Evolutionary conservation across 1,140 invertebrate genomes (phyloP), one percentile per base, ranked within the genome.

Genomic region (Amyelois transitella): DNA sequence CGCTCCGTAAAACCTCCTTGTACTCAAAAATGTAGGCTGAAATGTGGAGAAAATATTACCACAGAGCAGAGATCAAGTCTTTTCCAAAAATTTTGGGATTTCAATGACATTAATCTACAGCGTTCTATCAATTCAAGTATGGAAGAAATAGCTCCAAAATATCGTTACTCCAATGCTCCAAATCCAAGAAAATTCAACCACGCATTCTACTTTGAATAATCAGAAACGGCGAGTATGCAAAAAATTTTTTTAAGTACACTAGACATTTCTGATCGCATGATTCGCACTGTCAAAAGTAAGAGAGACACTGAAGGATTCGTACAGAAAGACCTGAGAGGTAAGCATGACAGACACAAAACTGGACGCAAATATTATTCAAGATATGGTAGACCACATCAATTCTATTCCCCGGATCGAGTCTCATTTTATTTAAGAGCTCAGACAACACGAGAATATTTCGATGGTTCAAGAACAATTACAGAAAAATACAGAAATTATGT

Each of bases 371-470:
- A 18, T 55, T 17, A 20, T 44, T 5, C 10, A 5, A 1, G 43
- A 55, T 43, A 56, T 71, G 51, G 56, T 66, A 17, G 45, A 58
- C 18, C 61, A 68, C 54, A 81, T 80, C 17, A 43, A 74, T 21
- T 24, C 62, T 8, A 77, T 81, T 43, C 72, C 79, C 7, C 63
- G 65, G 25, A 64, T 72, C 12, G 72, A 73, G 20, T 79, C 69
- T 7, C 79, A 85, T 57, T n/a, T n/a, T 83, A 83, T 55, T 52
- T 60, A 20, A 51, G 76, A 28, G 51, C 49, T 25, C 43, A 66
- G 47, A 69, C 71, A 17, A 63, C 55, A 17, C 51, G 67, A 22
- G 72, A 77, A 50, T 86, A 68, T 57, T 73, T 86, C 6, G 69
- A 73, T 60, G 70, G 77, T 51, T 53, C 65, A 0, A 64, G 75